phyloP scores from a whole-genome alignment of 2,113 vertebrate species.

The Prunella himalayana region DNA sequence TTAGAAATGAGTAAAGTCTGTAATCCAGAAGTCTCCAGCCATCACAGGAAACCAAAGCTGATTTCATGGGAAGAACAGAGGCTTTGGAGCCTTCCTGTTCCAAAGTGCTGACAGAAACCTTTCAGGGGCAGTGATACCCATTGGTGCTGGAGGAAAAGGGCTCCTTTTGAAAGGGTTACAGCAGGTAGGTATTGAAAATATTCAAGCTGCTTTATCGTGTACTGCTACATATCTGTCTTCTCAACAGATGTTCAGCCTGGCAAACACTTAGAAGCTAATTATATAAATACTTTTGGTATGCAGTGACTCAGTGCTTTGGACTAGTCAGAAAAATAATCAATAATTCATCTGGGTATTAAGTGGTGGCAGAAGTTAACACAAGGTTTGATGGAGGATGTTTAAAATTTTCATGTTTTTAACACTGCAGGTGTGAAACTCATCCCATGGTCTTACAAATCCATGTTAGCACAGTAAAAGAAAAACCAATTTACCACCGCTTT shows the following conservation, averaged over 20 bases:
- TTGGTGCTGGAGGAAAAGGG: neutral
- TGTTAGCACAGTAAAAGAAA: neutral
- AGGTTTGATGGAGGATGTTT: neutral
- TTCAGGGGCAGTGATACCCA: neutral
- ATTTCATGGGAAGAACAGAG: neutral
- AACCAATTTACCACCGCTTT: neutral
- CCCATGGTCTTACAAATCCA: neutral
- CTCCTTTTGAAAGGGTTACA: neutral
- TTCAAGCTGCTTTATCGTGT: neutral
- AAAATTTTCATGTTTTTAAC: neutral
- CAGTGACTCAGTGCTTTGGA: neutral
- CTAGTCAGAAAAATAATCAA: neutral
- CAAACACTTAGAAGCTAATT: neutral
- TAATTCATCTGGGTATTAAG: neutral
- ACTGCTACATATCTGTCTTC: neutral
- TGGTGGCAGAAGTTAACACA: neutral
- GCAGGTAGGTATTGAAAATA: neutral
- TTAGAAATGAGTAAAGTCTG: neutral
- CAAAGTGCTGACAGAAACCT: neutral
- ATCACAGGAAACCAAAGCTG: neutral
- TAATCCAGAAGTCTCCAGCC: neutral
- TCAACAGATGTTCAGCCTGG: neutral
- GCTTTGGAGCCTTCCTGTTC: neutral
- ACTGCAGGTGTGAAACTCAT: neutral
- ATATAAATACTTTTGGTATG: neutral